A percentile compares a stretch with the other conserved stretches of the same genome.
phyloP scores from a whole-genome alignment of 2,797 vertebrate species.

The Eleutherodactylus coqui region DNA sequence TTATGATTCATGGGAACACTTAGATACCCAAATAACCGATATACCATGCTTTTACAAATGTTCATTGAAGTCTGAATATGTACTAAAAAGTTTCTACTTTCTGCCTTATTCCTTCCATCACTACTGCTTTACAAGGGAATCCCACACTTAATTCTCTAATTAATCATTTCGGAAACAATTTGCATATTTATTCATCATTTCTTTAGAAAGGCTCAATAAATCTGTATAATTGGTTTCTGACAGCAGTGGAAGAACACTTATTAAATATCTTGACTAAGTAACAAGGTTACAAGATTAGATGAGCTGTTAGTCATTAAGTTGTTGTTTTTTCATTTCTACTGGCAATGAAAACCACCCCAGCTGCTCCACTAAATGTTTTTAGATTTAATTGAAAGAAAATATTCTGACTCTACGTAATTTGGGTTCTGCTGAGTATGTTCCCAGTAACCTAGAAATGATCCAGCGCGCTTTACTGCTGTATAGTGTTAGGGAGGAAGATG shows the following conservation, averaged over 20 bases:
- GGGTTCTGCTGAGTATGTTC: constrained; percentile 27
- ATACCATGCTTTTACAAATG: constrained; percentile 68
- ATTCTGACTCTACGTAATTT: constrained; percentile 20
- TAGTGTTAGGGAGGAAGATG: background rate
- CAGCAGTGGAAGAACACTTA: constrained; percentile 62
- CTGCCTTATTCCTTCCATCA: constrained; percentile 66
- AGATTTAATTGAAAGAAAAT: constrained; percentile 51
- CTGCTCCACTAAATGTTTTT: constrained; percentile 60
- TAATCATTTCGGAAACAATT: constrained; percentile 64
- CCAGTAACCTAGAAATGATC: constrained; percentile 7
- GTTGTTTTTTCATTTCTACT: constrained; percentile 52
- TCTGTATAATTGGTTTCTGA: constrained; percentile 64
- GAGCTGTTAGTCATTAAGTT: constrained; percentile 62
- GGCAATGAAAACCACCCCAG: constrained; percentile 42
- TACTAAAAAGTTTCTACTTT: constrained; percentile 69
- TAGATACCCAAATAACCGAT: constrained; percentile 37
- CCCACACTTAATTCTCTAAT: constrained; percentile 63
- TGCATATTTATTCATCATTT: constrained; percentile 67
- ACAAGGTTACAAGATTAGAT: constrained; percentile 60
- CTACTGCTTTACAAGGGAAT: constrained; percentile 63
- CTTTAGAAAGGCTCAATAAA: constrained; percentile 68
- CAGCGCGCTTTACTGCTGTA: background rate
- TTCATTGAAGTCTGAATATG: constrained; percentile 66
- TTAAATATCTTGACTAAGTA: constrained; percentile 66
- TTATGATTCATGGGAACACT: background rate